Percentiles rank a stretch among this genome's conserved stretches.
Evolutionary conservation across 2,797 vertebrate species (phyloP).

Genomic region (Myioborus melanocephalus): DNA sequence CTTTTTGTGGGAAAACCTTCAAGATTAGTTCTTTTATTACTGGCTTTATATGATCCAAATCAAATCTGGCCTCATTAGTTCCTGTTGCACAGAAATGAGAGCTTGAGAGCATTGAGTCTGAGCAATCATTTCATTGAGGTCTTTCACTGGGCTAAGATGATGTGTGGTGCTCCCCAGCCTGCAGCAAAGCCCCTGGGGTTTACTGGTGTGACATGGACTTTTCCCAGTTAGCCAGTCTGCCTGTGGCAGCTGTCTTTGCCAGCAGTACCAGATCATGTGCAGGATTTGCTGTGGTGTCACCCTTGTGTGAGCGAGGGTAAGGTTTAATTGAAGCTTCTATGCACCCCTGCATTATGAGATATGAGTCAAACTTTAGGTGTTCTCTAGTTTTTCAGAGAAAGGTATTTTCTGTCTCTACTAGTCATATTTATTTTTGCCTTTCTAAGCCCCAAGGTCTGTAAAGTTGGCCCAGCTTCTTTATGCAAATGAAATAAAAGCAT

Average conservation of each 20-base stretch:
- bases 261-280: rapidly evolving
- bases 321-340: background rate
- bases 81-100: background rate
- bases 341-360: background rate
- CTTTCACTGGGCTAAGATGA: background rate
- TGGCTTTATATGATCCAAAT: background rate
- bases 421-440: background rate
- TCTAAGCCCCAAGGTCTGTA: background rate
- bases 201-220: background rate
- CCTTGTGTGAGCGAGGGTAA: background rate
- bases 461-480: background rate
- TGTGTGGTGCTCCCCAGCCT: background rate
- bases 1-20: background rate
- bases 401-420: background rate
- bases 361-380: background rate
- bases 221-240: background rate
- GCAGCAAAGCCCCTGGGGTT: background rate
- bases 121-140: background rate
- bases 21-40: background rate
- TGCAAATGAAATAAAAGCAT: background rate
- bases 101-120: background rate
- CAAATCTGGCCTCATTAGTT: background rate
- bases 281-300: background rate
- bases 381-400: background rate
- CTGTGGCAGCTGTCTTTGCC: background rate